Conservation (phyloP, 2,797 vertebrate genomes). For the Cyprinella venusta region DNA sequence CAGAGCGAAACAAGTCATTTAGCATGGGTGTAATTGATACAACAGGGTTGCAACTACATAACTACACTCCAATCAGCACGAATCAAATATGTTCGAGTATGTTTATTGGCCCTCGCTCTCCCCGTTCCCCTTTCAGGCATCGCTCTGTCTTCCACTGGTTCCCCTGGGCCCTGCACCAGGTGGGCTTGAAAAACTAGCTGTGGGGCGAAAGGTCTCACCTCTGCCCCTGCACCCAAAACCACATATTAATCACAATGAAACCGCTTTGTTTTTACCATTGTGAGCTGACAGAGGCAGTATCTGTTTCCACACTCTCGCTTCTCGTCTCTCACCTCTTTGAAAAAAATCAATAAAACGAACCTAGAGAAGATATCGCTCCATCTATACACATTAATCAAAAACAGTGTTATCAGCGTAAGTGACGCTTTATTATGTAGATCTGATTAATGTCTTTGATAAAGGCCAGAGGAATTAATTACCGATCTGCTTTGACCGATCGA, state of each 20-base stretch:
- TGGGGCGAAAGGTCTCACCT: conserved; percentile 73
- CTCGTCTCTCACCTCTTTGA: conserved; percentile 50
- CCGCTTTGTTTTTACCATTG: conserved; percentile 64
- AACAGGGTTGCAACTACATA: conserved; percentile 61
- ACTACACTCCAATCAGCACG: conserved; percentile 52
- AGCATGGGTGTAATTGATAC: conserved; percentile 62
- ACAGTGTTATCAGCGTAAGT: conserved; percentile 78
- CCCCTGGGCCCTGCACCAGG: conserved; percentile 50
- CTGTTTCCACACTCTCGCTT: conserved; percentile 38
- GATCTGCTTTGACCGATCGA: conserved; percentile 52
- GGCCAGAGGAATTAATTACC: conserved; percentile 80
- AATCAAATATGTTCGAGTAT: conserved; percentile 52
- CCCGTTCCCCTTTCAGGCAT: background rate
- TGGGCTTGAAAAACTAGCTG: conserved; percentile 69
- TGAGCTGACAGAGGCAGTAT: conserved; percentile 75
- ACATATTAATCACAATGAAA: conserved; percentile 81
- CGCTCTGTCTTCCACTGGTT: conserved; percentile 7
- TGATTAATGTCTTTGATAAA: conserved; percentile 85
- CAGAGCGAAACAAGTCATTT: conserved; percentile 58
- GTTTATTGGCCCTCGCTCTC: conserved; percentile 24
- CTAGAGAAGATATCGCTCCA: conserved; percentile 82
- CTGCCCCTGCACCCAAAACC: conserved; percentile 76
- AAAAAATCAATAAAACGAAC: conserved; percentile 87
- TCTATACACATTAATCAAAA: conserved; percentile 87
- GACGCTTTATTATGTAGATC: conserved; percentile 87